phyloP scores from a whole-genome alignment of 2,888 invertebrate genomes.

The Linhomoeus sp. region DNA sequence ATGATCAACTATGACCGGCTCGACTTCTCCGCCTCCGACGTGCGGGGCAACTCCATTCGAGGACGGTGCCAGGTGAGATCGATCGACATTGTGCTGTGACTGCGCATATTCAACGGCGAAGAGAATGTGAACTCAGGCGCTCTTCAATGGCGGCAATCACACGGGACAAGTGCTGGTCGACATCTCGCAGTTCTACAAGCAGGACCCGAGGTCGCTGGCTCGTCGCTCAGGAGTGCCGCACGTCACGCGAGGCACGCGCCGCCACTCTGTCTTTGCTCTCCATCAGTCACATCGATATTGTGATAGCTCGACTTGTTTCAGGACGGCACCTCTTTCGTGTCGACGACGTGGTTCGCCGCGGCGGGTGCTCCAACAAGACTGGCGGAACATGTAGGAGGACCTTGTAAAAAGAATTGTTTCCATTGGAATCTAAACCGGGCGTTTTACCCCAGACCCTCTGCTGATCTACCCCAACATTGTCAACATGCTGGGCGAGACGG shows the following conservation, averaged over 20 bases:
- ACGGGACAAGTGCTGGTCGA: slow-evolving; percentile 24
- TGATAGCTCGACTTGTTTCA: no score
- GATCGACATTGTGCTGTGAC: neutral
- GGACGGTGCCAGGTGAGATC: slow-evolving; percentile 17
- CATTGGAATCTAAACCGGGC: no score
- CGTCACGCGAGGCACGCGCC: slow-evolving; percentile 40
- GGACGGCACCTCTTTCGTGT: slow-evolving; percentile 62
- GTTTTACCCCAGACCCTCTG: slow-evolving; percentile 18
- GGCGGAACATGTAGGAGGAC: slow-evolving; percentile 22
- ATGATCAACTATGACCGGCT: slow-evolving; percentile 31
- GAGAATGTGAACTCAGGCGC: slow-evolving; percentile 16
- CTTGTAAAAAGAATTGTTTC: no score
- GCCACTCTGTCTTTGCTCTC: no score
- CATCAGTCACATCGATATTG: no score
- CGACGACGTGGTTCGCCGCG: slow-evolving; percentile 77
- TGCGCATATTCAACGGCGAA: no score
- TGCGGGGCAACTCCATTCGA: slow-evolving; percentile 18
- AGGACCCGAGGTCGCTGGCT: slow-evolving; percentile 21
- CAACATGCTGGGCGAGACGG: slow-evolving; percentile 88
- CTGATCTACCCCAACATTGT: slow-evolving; percentile 57
- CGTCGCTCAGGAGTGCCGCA: slow-evolving; percentile 25
- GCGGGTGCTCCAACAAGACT: slow-evolving; percentile 46
- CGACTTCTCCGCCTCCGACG: slow-evolving; percentile 55
- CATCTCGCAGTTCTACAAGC: slow-evolving; percentile 21
- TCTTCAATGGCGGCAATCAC: slow-evolving; percentile 27